Conservation (phyloP, 2,797 vertebrate genomes). For the Hippocampus kuda region DNA sequence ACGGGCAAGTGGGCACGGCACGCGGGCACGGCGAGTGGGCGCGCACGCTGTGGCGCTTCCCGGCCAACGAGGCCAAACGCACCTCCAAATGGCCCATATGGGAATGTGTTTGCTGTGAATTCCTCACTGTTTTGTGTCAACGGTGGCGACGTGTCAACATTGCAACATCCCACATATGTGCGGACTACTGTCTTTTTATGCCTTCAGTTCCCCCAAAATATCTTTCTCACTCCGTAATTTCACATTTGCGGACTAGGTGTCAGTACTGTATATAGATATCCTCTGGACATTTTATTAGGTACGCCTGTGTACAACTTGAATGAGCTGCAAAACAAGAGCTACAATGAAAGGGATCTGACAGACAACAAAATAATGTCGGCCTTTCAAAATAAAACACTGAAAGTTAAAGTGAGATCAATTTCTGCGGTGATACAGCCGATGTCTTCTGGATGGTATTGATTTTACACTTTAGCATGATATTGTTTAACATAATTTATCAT, state of each 20-base stretch:
- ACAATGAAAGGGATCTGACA: too few species aligned
- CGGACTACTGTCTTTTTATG: neutral
- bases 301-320: too few species aligned
- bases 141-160: neutral
- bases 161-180: neutral
- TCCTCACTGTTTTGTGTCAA: slow-evolving; percentile 5
- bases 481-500: too few species aligned
- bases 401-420: too few species aligned
- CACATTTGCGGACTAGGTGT: neutral
- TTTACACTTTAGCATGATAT: too few species aligned
- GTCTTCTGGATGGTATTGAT: too few species aligned
- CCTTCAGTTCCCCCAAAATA: neutral
- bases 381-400: too few species aligned
- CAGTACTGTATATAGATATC: neutral
- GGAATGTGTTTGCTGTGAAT: slow-evolving; percentile 4
- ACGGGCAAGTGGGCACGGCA: slow-evolving; percentile 23
- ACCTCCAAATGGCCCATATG: neutral
- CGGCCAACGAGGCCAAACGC: neutral
- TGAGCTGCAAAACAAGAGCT: too few species aligned
- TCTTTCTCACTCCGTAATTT: neutral
- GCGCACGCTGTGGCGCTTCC: neutral
- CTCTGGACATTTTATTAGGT: neutral
- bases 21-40: slow-evolving; percentile 6
- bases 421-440: too few species aligned
- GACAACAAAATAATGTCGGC: too few species aligned